phyloP scores from a whole-genome alignment of 2,113 vertebrate species.

The Choloepus hoffmanni region DNA sequence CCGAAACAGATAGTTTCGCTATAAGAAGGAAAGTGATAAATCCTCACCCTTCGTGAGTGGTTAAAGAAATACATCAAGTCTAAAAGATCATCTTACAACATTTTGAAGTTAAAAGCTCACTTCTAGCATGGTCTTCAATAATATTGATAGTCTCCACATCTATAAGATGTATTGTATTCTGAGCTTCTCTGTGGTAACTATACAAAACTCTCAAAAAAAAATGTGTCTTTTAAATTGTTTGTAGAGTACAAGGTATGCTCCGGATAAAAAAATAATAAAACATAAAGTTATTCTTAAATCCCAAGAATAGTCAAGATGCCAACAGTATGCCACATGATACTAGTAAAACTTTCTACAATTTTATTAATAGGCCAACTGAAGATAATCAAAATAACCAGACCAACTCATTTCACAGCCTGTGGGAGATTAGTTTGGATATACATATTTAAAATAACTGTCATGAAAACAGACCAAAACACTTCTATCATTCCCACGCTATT shows the following conservation, averaged over 20 bases:
- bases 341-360: slow-evolving; percentile 18
- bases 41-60: background rate
- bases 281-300: slow-evolving; percentile 58
- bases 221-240: background rate
- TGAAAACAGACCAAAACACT: background rate
- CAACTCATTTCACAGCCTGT: background rate
- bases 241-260: background rate
- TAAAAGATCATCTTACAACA: slow-evolving; percentile 4
- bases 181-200: background rate
- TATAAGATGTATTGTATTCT: background rate
- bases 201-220: background rate
- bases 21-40: slow-evolving; percentile 65
- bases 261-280: background rate
- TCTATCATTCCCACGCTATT: background rate
- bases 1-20: slow-evolving; percentile 67
- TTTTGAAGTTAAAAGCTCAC: slow-evolving; percentile 32
- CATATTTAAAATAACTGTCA: background rate
- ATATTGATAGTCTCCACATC: slow-evolving; percentile 21
- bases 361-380: background rate
- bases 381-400: slow-evolving; percentile 1
- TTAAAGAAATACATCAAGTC: slow-evolving; percentile 3
- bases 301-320: slow-evolving; percentile 17
- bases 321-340: background rate
- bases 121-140: slow-evolving; percentile 38
- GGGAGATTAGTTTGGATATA: background rate